Percentiles rank a stretch among this genome's conserved stretches.
phyloP scores from a whole-genome alignment of 2,797 vertebrate genomes.

The Lycodopsis pacificus region DNA sequence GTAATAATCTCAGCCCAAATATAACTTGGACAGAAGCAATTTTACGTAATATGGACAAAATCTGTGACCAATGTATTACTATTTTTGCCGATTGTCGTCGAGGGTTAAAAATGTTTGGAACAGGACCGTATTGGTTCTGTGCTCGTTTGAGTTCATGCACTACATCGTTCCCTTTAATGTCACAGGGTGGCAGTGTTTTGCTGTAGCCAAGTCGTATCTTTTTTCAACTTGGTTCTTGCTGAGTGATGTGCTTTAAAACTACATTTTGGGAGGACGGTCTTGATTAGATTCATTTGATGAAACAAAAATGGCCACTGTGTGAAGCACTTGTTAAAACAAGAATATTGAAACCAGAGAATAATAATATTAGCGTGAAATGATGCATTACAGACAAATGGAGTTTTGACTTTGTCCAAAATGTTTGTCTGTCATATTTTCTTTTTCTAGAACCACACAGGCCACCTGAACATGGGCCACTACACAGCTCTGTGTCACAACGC shows the following conservation, averaged over 20 bases:
- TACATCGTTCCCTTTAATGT: neutral
- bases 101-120: neutral
- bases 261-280: neutral
- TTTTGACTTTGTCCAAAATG: neutral
- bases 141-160: neutral
- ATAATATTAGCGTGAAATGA: neutral
- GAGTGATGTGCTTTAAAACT: too few species aligned
- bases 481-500: constrained; percentile 88
- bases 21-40: too few species aligned
- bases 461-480: constrained; percentile 90
- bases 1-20: too few species aligned
- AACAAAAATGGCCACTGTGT: neutral
- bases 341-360: too few species aligned
- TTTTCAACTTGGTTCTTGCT: neutral
- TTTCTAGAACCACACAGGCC: constrained; percentile 87
- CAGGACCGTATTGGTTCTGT: neutral
- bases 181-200: neutral
- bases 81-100: neutral
- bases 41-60: neutral
- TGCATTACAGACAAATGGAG: neutral
- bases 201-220: too few species aligned
- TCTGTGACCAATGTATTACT: neutral
- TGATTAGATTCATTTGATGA: neutral
- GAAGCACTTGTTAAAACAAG: neutral
- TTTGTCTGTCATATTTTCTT: neutral